Percentiles rank a stretch among this genome's conserved stretches.
phyloP scores from a whole-genome alignment of 2,797 vertebrate genomes.

The Geotrypetes seraphini region DNA sequence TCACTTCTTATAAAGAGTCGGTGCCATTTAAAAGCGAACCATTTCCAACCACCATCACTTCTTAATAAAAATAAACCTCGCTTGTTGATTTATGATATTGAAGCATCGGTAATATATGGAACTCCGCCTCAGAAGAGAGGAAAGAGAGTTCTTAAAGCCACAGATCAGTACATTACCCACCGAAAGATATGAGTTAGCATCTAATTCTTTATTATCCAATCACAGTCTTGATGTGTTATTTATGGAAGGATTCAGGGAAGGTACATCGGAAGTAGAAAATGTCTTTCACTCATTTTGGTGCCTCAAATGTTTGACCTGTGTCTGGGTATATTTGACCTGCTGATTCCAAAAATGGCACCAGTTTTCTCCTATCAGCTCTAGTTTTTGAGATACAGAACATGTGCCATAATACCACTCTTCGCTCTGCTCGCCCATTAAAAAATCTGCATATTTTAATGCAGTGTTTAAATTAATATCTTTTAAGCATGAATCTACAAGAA shows the following conservation, averaged over 20 bases:
- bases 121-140: constrained; percentile 32
- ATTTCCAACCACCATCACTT: constrained; percentile 26
- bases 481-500: too few species aligned
- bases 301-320: too few species aligned
- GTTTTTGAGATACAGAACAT: too few species aligned
- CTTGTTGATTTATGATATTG: constrained; percentile 37
- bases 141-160: constrained; percentile 20
- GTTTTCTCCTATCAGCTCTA: too few species aligned
- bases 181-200: constrained; percentile 3
- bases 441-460: too few species aligned
- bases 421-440: too few species aligned
- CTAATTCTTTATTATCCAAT: not conserved
- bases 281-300: too few species aligned
- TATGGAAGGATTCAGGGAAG: not conserved
- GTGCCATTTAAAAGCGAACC: constrained; percentile 17
- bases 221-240: not conserved
- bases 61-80: constrained; percentile 8
- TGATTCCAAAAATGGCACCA: too few species aligned
- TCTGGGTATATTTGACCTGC: too few species aligned
- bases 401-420: too few species aligned
- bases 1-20: constrained; percentile 16
- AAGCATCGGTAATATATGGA: constrained; percentile 11
- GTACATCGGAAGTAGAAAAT: not conserved
- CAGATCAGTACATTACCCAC: constrained; percentile 12
- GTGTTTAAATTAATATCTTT: too few species aligned